Evolutionary conservation across 1,140 invertebrate genomes (phyloP).

Genomic region (Nebria ingens): DNA sequence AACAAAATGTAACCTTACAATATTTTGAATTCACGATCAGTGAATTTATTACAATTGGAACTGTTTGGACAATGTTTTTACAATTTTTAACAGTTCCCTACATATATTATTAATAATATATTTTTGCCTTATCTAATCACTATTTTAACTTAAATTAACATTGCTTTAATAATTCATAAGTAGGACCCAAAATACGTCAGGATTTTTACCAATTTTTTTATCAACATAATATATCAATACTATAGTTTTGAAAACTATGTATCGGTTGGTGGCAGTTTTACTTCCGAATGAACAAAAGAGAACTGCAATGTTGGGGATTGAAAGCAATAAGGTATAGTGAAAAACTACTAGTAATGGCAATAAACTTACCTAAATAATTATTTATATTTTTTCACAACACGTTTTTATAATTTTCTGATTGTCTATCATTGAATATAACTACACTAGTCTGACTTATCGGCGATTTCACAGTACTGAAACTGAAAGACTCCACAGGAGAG

Average conservation of each 20-base stretch:
- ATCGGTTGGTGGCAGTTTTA: background rate
- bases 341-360: too few species aligned
- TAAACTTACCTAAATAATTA: background rate
- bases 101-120: background rate
- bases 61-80: too few species aligned
- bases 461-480: too few species aligned
- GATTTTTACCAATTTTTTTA: background rate
- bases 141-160: background rate
- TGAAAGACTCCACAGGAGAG: too few species aligned
- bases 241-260: too few species aligned
- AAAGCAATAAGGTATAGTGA: background rate
- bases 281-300: background rate
- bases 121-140: background rate
- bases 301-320: background rate
- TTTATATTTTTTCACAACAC: constrained; percentile 3
- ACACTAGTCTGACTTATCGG: background rate
- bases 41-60: too few species aligned
- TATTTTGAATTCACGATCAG: too few species aligned
- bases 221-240: too few species aligned
- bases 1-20: too few species aligned
- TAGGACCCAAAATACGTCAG: background rate
- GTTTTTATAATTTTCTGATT: constrained; percentile 1
- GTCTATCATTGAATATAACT: background rate
- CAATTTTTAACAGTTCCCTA: too few species aligned
- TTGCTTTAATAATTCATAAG: background rate